Base-by-base conservation (phyloP, 2,888 invertebrate species). In the Hymenopus coronatus region DNA sequence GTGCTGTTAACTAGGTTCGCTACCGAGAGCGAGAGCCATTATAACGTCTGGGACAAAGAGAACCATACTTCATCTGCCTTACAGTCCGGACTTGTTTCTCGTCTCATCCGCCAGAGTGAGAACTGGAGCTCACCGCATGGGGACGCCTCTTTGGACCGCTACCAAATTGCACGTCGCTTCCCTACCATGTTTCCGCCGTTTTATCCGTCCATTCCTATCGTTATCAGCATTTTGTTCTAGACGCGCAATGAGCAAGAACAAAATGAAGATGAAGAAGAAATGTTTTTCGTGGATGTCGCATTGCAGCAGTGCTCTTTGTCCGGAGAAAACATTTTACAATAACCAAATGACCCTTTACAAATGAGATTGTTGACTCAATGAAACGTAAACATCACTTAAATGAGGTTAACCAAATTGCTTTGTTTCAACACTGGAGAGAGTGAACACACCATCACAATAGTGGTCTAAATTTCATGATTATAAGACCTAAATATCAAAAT, bases 141-240 rank as follows among this genome's bases (percentile, higher is more conserved):
- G 54, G 40, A 70, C 54, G 54, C 20, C 30, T 40, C 20, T 30
- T 87, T 87, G 87, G 87, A 81, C 9, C 81, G 14, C 33, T 87
- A 82, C 87, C 87, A 87, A 87, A 87, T 87, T 87, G 82, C 87
- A 87, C 82, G 82, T 82, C 81, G 87, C 82, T 33, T 82, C 82
- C 87, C 54, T 20, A 20, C 54, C 54, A 70, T 70, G 54, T 70
- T 70, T 70, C 82, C 82, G 87, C 87, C 87, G 82, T 87, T 87
- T 87, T 82, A 33, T 87, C 87, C 40, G 87, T 86, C 87, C 82
- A 87, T 70, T 70, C 54, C 54, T 70, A 4, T 70, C 54, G 87
- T 87, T 87, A 87, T 87, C 82, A 82, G 82, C 40, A 20, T 87
- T 40, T 85, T 85, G 54, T 87, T 87, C 82, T 40, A 30, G 9